phyloP scores from a whole-genome alignment of 2,113 vertebrate species.

The Gracilinanus agilis region DNA sequence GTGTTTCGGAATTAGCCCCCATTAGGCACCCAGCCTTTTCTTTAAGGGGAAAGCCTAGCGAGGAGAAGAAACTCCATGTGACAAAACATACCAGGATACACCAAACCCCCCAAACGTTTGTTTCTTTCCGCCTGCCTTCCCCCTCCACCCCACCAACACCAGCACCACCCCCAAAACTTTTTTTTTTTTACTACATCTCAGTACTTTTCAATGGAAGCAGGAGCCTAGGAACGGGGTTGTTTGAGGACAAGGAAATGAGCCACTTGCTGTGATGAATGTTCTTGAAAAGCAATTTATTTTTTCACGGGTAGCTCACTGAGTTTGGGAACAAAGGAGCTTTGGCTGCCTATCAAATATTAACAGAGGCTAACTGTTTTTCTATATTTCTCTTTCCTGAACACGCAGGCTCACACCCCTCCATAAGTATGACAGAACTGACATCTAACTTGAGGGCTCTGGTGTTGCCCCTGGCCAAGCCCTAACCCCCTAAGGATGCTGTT shows the following conservation, averaged over 20 bases:
- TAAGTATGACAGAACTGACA: conserved; percentile 56
- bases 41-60: not conserved
- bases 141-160: not conserved
- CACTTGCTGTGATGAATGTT: conserved; percentile 80
- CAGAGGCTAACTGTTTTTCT: conserved; percentile 78
- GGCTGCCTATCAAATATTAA: conserved; percentile 83
- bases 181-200: conserved; percentile 60
- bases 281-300: conserved; percentile 86
- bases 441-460: conserved; percentile 65
- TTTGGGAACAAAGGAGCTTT: conserved; percentile 76
- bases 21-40: not conserved
- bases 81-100: conserved; percentile 24
- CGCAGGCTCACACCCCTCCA: conserved; percentile 57
- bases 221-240: conserved; percentile 79
- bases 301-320: conserved; percentile 75
- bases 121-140: not conserved
- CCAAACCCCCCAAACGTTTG: not conserved
- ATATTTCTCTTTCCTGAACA: not conserved
- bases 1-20: conserved; percentile 54
- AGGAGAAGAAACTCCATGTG: conserved; percentile 13
- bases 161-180: not conserved
- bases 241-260: conserved; percentile 83
- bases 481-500: conserved; percentile 50
- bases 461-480: conserved; percentile 17
- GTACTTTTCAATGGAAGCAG: conserved; percentile 67